Conservation (phyloP, 1,140 invertebrate species). For the Kradibia gibbosae region DNA sequence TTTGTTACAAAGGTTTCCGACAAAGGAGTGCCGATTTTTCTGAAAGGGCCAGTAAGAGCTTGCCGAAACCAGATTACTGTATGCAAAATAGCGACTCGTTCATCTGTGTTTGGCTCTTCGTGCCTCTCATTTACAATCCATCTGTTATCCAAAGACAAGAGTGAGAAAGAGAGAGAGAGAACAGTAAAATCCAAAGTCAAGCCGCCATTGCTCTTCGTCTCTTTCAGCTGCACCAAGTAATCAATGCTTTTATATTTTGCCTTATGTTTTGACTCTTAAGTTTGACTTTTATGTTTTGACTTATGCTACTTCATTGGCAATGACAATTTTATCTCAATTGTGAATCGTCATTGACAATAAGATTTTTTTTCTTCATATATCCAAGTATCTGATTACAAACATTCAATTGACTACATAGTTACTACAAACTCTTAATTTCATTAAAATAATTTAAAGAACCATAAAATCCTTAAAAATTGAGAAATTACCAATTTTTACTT, state of each 20-base stretch:
- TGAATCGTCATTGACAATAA: too few relatives aligned
- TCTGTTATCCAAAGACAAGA: not conserved
- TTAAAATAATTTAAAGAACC: too few relatives aligned
- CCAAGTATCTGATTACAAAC: too few relatives aligned
- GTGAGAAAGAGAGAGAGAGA: not conserved
- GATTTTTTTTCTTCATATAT: too few relatives aligned
- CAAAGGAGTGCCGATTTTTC: slow-evolving; percentile 40
- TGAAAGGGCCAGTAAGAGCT: slow-evolving; percentile 17
- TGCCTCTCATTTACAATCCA: not conserved
- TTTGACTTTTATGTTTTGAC: too few relatives aligned
- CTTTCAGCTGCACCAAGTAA: not conserved
- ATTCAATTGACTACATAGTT: too few relatives aligned
- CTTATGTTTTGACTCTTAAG: too few relatives aligned
- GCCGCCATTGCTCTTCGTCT: not conserved
- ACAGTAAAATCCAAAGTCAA: slow-evolving; percentile 9
- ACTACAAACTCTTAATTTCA: not conserved
- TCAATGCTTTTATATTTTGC: slow-evolving; percentile 22
- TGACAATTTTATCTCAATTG: too few relatives aligned
- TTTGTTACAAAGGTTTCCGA: slow-evolving; percentile 33
- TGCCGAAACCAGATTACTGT: slow-evolving; percentile 54
- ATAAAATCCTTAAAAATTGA: too few relatives aligned
- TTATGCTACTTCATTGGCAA: not conserved
- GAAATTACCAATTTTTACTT: too few relatives aligned
- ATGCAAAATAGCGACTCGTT: slow-evolving; percentile 59
- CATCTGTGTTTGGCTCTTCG: slow-evolving; percentile 37